Base-by-base conservation (phyloP, 2,888 invertebrate species). In the Thereva nobilitata region DNA sequence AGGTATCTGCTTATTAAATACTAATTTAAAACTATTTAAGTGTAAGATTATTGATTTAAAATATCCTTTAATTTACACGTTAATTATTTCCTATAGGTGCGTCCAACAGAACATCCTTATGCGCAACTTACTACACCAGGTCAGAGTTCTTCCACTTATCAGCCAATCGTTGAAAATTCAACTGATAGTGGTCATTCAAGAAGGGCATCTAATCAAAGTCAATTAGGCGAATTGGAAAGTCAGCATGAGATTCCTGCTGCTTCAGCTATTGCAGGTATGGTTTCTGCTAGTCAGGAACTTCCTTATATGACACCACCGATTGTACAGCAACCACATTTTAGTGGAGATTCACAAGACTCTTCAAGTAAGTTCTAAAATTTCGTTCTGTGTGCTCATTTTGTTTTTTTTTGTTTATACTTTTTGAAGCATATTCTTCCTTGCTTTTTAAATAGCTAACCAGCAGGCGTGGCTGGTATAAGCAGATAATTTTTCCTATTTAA, bases 281-380 rank as follows among this genome's bases (percentile, higher is more conserved):
- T 93, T 72, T 91, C 93, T 44, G 93, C 93, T 45, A 93, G 91
- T 78, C 92, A 92, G 78, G 93, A 93, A 78, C 82, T 93, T 75
- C 93, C 93, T 1, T 93, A 93, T 78, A 93, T 93, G 87, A 93
- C 93, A 7, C 93, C 93, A 56, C 93, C 89, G 72, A 79, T 92
- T 76, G 74, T 86, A 12, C 82, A 79, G 78, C 84, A 83, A 54
- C 84, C 86, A 53, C 89, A 94, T 79, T 94, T 94, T 77, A 94
- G 93, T 76, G 94, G 94, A 0, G 94, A 95, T 79, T 94, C 94
- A 3, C 93, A 93, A 72, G 94, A 93, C 80, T 93, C 93, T 1
- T 87, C 90, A 67, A 92, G 91, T 91, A 81, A 83, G 84, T 80
- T 49, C 2, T 6, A 35, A 34, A 34, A 12, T 44, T 45, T 8